A percentile compares a stretch with the other conserved stretches of the same genome.
These are phyloP conservation scores for Tetrapedia diversipes DNA, from an alignment of 2,888 invertebrate genomes.

Conservation along the genomic window DNA sequence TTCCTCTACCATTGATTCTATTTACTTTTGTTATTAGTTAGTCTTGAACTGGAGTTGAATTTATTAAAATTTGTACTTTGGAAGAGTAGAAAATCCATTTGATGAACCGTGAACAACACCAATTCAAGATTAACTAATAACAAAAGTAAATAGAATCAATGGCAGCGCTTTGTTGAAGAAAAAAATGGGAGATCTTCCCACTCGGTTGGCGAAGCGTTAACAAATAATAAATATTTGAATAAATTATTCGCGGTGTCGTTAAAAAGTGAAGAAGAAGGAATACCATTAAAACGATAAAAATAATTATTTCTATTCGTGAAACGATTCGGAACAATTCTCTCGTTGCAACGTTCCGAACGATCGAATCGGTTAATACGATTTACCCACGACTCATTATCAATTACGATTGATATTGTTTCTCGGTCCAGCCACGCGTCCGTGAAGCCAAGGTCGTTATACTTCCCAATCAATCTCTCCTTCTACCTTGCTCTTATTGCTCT, in stretches of 20 bases:
- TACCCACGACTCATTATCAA: constrained; percentile 75
- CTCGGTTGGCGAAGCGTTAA: too few relatives aligned
- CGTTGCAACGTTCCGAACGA: constrained; percentile 73
- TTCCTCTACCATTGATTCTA: too few relatives aligned
- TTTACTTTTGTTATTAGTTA: too few relatives aligned
- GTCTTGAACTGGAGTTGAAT: too few relatives aligned
- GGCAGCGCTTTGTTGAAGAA: too few relatives aligned
- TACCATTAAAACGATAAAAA: not conserved
- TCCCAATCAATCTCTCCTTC: constrained; percentile 41
- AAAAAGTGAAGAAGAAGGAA: not conserved
- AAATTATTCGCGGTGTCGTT: not conserved
- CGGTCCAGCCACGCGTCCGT: constrained; percentile 82
- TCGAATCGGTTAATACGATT: constrained; percentile 76
- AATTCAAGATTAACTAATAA: too few relatives aligned
- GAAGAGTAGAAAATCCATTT: too few relatives aligned
- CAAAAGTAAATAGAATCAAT: too few relatives aligned
- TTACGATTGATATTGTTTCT: constrained; percentile 81
- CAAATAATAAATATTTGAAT: constrained; percentile 7
- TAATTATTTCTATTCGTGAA: not conserved
- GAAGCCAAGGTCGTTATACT: constrained; percentile 67
- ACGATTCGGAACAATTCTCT: constrained; percentile 42
- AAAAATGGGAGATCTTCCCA: too few relatives aligned
- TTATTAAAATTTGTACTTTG: too few relatives aligned
- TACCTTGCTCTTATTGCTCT: not conserved
- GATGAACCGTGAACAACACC: too few relatives aligned